These are phyloP conservation scores for Trachelus tabidus DNA, from an alignment of 2,888 invertebrate species.

Conservation along the genomic window DNA sequence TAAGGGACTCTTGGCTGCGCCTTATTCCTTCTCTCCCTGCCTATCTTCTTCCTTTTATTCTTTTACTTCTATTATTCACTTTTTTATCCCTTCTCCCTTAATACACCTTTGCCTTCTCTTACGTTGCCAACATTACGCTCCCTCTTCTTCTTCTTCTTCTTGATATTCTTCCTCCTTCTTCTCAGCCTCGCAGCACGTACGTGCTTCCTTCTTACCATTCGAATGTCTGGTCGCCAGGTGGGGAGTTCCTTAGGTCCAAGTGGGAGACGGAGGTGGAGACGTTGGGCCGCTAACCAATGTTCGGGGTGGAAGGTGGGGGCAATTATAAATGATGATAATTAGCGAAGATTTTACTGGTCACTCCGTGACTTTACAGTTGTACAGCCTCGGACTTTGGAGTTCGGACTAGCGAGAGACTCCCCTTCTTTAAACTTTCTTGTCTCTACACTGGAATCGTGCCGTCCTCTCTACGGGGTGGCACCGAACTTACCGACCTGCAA, in stretches of 20 bases:
- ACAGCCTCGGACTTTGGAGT: constrained; percentile 9
- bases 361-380: constrained; percentile 52
- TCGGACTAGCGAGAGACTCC: no score
- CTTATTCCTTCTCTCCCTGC: no score
- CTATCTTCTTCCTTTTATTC: constrained; percentile 24
- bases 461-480: no score
- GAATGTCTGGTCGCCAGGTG: neutral
- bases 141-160: neutral
- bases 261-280: neutral
- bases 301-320: constrained; percentile 29
- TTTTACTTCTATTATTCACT: constrained; percentile 14
- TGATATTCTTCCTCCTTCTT: constrained; percentile 24
- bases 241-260: neutral
- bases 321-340: constrained; percentile 63
- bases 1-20: no score
- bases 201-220: constrained; percentile 23
- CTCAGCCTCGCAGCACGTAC: constrained; percentile 15
- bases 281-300: no score
- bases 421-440: no score
- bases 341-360: constrained; percentile 58
- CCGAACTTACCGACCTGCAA: no score
- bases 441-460: no score
- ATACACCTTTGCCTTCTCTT: no score
- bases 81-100: no score
- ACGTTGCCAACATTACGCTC: no score